Evolutionary conservation across 2,888 invertebrate species (phyloP).

Genomic region (Drosophila ezoana): DNA sequence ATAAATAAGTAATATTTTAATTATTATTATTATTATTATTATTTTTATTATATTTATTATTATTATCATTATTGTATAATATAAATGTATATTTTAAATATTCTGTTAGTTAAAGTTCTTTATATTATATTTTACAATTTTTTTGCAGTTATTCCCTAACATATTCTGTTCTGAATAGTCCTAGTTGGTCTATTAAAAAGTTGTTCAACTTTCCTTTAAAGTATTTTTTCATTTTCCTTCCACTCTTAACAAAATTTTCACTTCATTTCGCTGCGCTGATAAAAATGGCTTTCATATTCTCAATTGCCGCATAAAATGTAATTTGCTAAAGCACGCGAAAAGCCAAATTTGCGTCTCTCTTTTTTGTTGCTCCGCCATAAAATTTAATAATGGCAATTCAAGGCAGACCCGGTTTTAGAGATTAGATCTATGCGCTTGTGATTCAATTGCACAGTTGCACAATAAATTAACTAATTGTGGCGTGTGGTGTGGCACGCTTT

Average conservation of each 20-base stretch:
- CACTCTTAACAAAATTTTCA: slow-evolving; percentile 3
- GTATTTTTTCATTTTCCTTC: background rate
- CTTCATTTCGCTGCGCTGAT: slow-evolving; percentile 9
- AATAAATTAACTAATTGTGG: slow-evolving; percentile 55
- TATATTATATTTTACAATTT: background rate
- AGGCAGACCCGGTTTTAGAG: slow-evolving; percentile 35
- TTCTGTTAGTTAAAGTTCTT: background rate
- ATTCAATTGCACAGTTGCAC: slow-evolving; percentile 44
- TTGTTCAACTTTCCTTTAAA: background rate
- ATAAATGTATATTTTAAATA: too few relatives aligned
- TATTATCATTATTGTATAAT: too few relatives aligned
- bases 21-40: too few relatives aligned
- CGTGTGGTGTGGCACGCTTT: slow-evolving; percentile 20
- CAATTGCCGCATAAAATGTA: slow-evolving; percentile 36
- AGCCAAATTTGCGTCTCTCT: background rate
- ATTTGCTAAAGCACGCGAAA: slow-evolving; percentile 32
- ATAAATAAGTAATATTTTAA: too few relatives aligned
- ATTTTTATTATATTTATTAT: too few relatives aligned
- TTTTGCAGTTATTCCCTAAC: background rate
- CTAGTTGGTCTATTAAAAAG: background rate
- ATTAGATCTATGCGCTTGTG: slow-evolving; percentile 49
- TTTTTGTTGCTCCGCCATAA: slow-evolving; percentile 22
- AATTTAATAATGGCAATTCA: slow-evolving; percentile 62
- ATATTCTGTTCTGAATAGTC: background rate
- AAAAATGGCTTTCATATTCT: slow-evolving; percentile 26